Conservation (phyloP, 2,888 invertebrate genomes). For the Hemaris fuciformis region DNA sequence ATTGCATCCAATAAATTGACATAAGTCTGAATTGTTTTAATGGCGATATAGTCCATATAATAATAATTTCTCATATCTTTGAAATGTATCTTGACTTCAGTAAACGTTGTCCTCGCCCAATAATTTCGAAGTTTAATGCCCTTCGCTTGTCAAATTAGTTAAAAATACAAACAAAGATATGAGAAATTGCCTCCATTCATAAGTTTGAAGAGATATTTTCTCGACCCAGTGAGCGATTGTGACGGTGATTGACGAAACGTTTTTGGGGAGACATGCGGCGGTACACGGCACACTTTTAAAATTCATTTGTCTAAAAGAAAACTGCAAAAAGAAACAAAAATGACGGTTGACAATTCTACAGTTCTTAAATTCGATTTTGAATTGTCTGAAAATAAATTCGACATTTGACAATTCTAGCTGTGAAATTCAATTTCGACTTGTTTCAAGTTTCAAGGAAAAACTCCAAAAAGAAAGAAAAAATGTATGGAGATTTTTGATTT, state of each 20-base stretch:
- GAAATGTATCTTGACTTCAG: not conserved
- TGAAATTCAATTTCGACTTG: too few relatives aligned
- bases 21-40: too few relatives aligned
- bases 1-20: too few relatives aligned
- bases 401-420: too few relatives aligned
- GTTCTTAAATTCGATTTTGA: too few relatives aligned
- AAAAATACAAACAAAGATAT: not conserved
- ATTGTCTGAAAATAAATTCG: too few relatives aligned
- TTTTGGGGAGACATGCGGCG: not conserved
- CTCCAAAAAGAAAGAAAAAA: too few relatives aligned
- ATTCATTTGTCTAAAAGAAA: not conserved
- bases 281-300: not conserved
- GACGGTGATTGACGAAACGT: not conserved
- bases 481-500: too few relatives aligned
- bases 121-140: not conserved
- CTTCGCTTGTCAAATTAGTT: not conserved
- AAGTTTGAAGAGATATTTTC: not conserved
- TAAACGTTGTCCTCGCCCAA: not conserved
- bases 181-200: not conserved
- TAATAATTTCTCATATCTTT: not conserved
- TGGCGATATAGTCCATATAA: too few relatives aligned
- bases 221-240: not conserved
- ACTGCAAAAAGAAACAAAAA: not conserved
- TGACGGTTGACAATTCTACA: not conserved
- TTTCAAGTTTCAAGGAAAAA: too few relatives aligned